Conservation (phyloP, 2,888 invertebrate genomes). For the Melanophora roralis region DNA sequence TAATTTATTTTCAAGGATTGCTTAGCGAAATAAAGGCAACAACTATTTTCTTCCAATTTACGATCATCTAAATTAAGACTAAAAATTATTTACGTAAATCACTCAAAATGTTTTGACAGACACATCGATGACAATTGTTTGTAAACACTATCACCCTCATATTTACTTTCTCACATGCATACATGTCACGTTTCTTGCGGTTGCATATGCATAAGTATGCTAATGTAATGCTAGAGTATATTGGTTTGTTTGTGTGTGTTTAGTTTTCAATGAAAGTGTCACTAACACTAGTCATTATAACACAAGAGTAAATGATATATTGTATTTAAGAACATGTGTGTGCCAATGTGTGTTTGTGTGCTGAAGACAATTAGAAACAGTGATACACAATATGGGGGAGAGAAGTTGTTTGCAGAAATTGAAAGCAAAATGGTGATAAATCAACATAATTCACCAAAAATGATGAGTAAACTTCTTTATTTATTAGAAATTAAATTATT, state of each 20-base stretch:
- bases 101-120: conserved; percentile 42
- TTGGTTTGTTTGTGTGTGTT: neutral
- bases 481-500: no score
- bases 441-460: no score
- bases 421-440: no score
- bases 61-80: neutral
- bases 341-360: neutral
- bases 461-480: no score
- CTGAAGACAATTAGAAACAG: no score
- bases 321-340: neutral
- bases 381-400: no score
- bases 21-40: no score
- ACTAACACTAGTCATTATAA: conserved; percentile 37
- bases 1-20: no score
- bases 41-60: neutral
- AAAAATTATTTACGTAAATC: conserved; percentile 37
- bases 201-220: conserved; percentile 16
- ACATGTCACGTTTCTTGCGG: conserved; percentile 15
- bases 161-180: neutral
- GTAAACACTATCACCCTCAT: conserved; percentile 21
- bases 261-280: conserved; percentile 47
- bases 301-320: neutral
- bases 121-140: conserved; percentile 50
- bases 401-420: no score
- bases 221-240: neutral